These are phyloP conservation scores for Nebria brevicollis DNA, from an alignment of 2,888 invertebrate genomes.

Conservation along the genomic window DNA sequence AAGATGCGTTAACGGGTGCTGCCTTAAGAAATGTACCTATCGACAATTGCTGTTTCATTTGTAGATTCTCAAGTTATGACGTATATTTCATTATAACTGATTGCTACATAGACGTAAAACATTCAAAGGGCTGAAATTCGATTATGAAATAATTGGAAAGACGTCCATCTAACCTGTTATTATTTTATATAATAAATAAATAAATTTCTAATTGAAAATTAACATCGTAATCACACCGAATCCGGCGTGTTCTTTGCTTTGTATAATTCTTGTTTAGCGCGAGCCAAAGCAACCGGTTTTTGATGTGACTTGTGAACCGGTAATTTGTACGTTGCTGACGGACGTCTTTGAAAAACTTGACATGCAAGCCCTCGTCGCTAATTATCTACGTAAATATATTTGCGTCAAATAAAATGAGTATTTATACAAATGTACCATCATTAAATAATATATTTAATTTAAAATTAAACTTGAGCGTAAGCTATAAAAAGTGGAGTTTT, in stretches of 20 bases:
- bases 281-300: constrained; percentile 8
- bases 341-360: not conserved
- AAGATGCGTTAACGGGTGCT: no score
- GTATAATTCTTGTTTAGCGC: not conserved
- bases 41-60: not conserved
- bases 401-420: no score
- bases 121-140: not conserved
- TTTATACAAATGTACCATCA: no score
- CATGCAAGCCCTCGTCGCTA: not conserved
- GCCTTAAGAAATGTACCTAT: no score
- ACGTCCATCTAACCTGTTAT: constrained; percentile 22
- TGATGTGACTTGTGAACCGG: constrained; percentile 22
- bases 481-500: no score
- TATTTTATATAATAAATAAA: constrained; percentile 35
- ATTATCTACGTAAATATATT: not conserved
- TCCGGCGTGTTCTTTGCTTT: not conserved
- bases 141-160: not conserved
- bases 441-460: no score
- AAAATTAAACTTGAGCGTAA: no score
- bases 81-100: not conserved
- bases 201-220: constrained; percentile 40
- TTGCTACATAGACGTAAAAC: not conserved
- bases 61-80: not conserved
- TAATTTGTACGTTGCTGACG: constrained; percentile 13
- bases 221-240: constrained; percentile 12